These are phyloP conservation scores for Acronicta leporina DNA, from an alignment of 2,888 invertebrate species.

Conservation along the genomic window DNA sequence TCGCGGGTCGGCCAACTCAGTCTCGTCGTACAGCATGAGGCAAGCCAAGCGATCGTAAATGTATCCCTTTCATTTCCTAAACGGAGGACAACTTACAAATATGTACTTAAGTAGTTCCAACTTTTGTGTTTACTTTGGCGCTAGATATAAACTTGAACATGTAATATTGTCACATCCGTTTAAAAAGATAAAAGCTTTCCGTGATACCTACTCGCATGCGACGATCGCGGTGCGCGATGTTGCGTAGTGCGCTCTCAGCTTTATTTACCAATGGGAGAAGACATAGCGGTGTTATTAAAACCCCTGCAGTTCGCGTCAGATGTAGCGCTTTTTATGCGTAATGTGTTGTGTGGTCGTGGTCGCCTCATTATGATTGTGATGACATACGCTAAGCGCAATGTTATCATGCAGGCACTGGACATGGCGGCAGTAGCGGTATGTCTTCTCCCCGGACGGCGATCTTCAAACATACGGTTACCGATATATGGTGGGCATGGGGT, in stretches of 20 bases:
- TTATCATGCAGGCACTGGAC: conserved; percentile 40
- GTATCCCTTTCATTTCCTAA: conserved; percentile 60
- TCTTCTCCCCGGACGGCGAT: conserved; percentile 72
- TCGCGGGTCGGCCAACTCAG: conserved; percentile 55
- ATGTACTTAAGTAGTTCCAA: conserved; percentile 2
- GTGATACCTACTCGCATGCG: conserved; percentile 85
- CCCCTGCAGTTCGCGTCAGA: conserved; percentile 23
- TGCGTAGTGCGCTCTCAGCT: conserved; percentile 80
- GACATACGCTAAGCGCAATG: conserved; percentile 31
- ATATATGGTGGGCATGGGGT: conserved; percentile 96
- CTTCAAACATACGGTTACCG: conserved; percentile 90
- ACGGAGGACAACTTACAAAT: conserved; percentile 24
- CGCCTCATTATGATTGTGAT: conserved; percentile 26
- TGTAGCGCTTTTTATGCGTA: conserved; percentile 17
- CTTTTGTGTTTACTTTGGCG: neutral
- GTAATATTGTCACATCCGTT: conserved; percentile 30
- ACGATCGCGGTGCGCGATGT: conserved; percentile 84
- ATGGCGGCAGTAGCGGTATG: conserved; percentile 54
- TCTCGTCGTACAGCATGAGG: conserved; percentile 73
- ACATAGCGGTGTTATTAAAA: conserved; percentile 60
- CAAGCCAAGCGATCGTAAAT: conserved; percentile 78
- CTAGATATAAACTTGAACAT: conserved; percentile 1
- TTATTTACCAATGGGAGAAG: conserved; percentile 77
- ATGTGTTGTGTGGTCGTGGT: conserved; percentile 8
- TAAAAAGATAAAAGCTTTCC: conserved; percentile 63